phyloP scores from a whole-genome alignment of 37 sponge, comb jelly and placozoan genomes.

The Lycopodina hypogea region DNA sequence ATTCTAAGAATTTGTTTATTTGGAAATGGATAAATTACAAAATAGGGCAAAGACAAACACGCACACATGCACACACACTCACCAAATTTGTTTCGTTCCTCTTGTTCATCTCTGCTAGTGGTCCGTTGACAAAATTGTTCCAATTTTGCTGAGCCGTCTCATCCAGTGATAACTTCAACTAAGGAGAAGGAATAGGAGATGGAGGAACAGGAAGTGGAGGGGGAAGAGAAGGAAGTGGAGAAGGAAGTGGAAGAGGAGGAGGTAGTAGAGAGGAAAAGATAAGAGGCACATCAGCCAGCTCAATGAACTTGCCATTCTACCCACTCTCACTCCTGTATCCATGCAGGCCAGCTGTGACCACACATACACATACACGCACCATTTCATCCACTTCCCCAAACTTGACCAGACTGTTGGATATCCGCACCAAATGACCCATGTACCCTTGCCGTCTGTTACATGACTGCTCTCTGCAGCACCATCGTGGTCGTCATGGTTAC shows the following conservation, averaged over 20 bases:
- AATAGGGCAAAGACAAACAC: neutral
- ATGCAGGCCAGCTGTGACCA: too few species aligned
- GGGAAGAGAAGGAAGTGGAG: too few species aligned
- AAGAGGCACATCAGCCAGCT: too few species aligned
- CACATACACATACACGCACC: neutral
- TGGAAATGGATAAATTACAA: neutral
- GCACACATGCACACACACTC: too few species aligned
- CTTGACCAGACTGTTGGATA: slow-evolving; percentile 33
- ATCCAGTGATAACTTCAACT: slow-evolving; percentile 28
- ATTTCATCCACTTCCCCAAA: slow-evolving; percentile 7
- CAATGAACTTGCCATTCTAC: too few species aligned
- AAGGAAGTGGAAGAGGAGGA: too few species aligned
- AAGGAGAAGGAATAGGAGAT: neutral
- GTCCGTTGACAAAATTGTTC: slow-evolving; percentile 60
- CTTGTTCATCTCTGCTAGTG: slow-evolving; percentile 59
- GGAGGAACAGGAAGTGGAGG: too few species aligned
- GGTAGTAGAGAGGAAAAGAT: too few species aligned
- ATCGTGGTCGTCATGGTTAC: too few species aligned
- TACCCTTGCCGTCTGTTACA: slow-evolving; percentile 65
- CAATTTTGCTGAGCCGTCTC: slow-evolving; percentile 42
- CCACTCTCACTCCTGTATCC: too few species aligned
- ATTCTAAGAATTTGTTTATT: too few species aligned
- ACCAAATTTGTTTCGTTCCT: slow-evolving; percentile 69
- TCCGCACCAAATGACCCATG: slow-evolving; percentile 81
- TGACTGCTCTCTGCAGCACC: slow-evolving; percentile 1